Evolutionary conservation across 2,113 vertebrate genomes (phyloP).

Genomic region (Onychorhynchus coronatus): DNA sequence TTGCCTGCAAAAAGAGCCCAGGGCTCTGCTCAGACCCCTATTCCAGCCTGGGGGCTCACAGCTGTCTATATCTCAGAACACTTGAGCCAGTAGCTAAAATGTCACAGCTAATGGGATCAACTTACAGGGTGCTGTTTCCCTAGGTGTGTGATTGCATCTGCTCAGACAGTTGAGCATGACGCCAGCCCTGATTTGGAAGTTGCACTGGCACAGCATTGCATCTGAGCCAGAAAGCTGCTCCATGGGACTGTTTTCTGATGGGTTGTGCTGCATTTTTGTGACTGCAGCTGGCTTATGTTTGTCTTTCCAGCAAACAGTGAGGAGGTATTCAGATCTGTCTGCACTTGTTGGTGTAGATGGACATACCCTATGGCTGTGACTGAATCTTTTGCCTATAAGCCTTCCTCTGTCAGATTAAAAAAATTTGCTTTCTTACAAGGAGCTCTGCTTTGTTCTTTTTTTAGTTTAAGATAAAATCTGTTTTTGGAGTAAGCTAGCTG

Average conservation of each 20-base stretch:
- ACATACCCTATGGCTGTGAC: not conserved
- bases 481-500: not conserved
- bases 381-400: not conserved
- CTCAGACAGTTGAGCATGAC: accelerated
- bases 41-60: not conserved
- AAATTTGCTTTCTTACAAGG: not conserved
- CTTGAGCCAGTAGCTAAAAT: not conserved
- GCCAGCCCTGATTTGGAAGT: not conserved
- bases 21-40: not conserved
- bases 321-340: not conserved
- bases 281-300: not conserved
- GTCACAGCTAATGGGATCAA: not conserved
- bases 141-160: not conserved
- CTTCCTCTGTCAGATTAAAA: not conserved
- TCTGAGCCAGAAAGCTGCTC: not conserved
- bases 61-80: not conserved
- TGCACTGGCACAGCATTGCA: not conserved
- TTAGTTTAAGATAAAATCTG: not conserved
- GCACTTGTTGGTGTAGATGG: not conserved
- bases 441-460: not conserved
- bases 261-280: not conserved
- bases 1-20: not conserved
- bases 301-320: not conserved
- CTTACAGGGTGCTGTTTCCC: not conserved
- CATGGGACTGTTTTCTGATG: not conserved